A percentile compares a stretch with the other conserved stretches of the same genome.
phyloP scores from a whole-genome alignment of 2,888 invertebrate species.

The Ecliptopera silaceata region DNA sequence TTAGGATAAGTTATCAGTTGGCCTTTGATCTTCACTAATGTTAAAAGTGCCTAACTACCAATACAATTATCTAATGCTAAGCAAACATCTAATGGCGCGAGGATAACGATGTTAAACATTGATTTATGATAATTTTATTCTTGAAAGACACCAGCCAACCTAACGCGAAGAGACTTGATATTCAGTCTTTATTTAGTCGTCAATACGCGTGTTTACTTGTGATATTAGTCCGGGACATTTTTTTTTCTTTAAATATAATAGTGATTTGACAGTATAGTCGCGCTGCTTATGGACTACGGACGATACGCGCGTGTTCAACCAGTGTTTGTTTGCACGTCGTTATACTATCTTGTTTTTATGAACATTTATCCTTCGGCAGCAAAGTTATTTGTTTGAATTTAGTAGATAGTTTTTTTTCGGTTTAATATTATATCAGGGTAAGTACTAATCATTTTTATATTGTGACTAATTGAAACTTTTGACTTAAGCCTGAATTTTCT shows the following conservation, averaged over 20 bases:
- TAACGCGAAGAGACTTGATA: slow-evolving; percentile 42
- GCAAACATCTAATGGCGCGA: slow-evolving; percentile 45
- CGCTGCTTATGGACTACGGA: slow-evolving; percentile 35
- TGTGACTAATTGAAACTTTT: no score
- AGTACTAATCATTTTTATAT: slow-evolving; percentile 19
- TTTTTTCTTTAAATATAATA: slow-evolving; percentile 19
- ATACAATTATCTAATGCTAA: slow-evolving; percentile 39
- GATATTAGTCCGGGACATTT: slow-evolving; percentile 16
- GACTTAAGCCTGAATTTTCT: no score
- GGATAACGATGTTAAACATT: slow-evolving; percentile 49
- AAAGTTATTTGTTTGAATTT: slow-evolving; percentile 17
- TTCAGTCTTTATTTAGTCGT: slow-evolving; percentile 51
- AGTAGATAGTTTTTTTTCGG: background rate
- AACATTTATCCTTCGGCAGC: slow-evolving; percentile 25
- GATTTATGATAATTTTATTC: slow-evolving; percentile 60
- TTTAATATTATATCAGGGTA: slow-evolving; percentile 6
- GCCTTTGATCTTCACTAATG: no score
- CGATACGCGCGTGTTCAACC: slow-evolving; percentile 50
- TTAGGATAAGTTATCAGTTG: no score
- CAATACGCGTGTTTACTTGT: slow-evolving; percentile 47
- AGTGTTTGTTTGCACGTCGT: slow-evolving; percentile 61
- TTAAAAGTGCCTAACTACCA: background rate
- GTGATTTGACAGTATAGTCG: slow-evolving; percentile 32
- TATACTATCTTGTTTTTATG: slow-evolving; percentile 52
- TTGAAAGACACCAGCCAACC: slow-evolving; percentile 27